Evolutionary conservation across 1,140 invertebrate species (phyloP).

Genomic region (Sycophila sp.): DNA sequence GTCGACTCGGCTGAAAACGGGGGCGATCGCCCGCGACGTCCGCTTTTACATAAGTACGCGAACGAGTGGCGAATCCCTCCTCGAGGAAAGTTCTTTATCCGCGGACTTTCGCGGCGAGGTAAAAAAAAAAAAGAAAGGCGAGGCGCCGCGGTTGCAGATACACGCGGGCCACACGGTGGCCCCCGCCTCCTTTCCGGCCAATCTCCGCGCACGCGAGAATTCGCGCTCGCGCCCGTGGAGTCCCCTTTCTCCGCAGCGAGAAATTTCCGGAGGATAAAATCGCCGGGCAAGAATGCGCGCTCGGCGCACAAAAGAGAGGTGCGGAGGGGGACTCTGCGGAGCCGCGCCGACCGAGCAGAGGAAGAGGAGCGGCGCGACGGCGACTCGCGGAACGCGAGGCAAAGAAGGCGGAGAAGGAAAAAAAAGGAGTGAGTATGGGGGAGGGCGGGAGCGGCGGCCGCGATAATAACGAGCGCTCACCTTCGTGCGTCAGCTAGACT

Average conservation of each 20-base stretch:
- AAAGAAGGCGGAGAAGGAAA: slow-evolving; percentile 26
- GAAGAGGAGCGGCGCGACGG: slow-evolving; percentile 1
- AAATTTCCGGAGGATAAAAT: slow-evolving; percentile 53
- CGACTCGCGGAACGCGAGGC: slow-evolving; percentile 30
- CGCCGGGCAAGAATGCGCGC: slow-evolving; percentile 46
- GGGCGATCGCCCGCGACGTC: too few relatives aligned
- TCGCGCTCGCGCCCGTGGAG: background rate
- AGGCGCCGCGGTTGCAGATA: too few relatives aligned
- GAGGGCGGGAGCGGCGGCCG: slow-evolving; percentile 27
- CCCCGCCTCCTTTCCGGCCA: background rate
- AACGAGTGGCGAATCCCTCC: too few relatives aligned
- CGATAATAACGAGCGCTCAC: slow-evolving; percentile 44
- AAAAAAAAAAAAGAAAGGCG: too few relatives aligned
- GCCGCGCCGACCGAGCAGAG: slow-evolving; percentile 20
- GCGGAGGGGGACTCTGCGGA: slow-evolving; percentile 21
- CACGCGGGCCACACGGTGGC: too few relatives aligned
- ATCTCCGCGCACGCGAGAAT: background rate
- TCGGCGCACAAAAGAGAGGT: slow-evolving; percentile 25
- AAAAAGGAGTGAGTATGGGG: background rate
- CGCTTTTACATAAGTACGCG: too few relatives aligned
- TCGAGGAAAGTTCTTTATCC: too few relatives aligned
- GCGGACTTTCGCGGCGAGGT: too few relatives aligned
- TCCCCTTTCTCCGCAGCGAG: slow-evolving; percentile 32
- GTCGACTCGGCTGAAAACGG: too few relatives aligned
- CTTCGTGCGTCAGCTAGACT: slow-evolving; percentile 25